A percentile compares a stretch with the other conserved stretches of the same genome.
phyloP scores from a whole-genome alignment of 2,797 vertebrate genomes.

The Thamnophis elegans region DNA sequence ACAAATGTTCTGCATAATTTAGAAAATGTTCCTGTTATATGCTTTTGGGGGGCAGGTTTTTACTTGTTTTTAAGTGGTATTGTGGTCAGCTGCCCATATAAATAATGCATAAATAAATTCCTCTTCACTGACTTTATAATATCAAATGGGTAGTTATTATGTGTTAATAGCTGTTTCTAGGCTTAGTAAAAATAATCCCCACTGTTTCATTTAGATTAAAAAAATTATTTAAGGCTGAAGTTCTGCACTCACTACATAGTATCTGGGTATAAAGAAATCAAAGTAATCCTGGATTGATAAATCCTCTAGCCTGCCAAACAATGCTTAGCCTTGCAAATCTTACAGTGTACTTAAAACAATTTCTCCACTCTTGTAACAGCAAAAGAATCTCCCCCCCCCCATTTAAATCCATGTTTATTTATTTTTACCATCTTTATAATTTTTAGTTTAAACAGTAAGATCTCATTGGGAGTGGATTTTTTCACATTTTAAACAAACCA shows the following conservation, averaged over 20 bases:
- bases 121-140: conserved; percentile 41
- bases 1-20: conserved; percentile 34
- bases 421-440: conserved; percentile 27
- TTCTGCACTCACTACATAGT: neutral
- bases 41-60: neutral
- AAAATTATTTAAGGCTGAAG: conserved; percentile 21
- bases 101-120: neutral
- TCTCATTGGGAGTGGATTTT: conserved; percentile 26
- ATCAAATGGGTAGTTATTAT: conserved; percentile 11
- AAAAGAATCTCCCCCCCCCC: conserved; percentile 11
- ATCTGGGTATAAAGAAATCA: neutral
- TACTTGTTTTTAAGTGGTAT: neutral
- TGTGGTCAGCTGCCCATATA: neutral
- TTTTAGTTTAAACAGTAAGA: conserved; percentile 36
- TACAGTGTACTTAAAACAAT: conserved; percentile 17
- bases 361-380: neutral
- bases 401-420: conserved; percentile 6
- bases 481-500: conserved; percentile 37
- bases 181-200: conserved; percentile 7
- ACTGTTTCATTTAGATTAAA: conserved; percentile 29
- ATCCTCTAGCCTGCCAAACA: neutral
- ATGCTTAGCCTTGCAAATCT: conserved; percentile 23
- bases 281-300: neutral
- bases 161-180: neutral
- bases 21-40: neutral